Evolutionary conservation across 2,888 invertebrate species (phyloP), one percentile per base, ranked within the genome.

Genomic region (Meandrusa payeni): DNA sequence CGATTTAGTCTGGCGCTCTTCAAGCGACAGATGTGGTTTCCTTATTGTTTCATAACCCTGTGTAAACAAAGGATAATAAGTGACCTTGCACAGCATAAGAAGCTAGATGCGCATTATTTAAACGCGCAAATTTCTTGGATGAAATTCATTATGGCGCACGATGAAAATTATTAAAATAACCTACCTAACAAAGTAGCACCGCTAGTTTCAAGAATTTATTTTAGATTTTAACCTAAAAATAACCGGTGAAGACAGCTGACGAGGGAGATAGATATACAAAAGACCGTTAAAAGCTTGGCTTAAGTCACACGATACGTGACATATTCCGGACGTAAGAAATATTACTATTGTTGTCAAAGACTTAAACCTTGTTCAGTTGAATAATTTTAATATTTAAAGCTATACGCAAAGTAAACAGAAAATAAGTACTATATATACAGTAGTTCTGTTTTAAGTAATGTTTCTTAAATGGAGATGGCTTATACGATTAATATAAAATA

Each of bases 171-270:
- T 80, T 79, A 82, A 83, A 82, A 86, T 86, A 87, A 85, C 86
- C 85, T 81, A 79, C 76, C 59, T 73, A 71, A 63, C 61, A 63
- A 68, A 69, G 69, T 71, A 69, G 64, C 67, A 61, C 68, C 58
- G 72, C 70, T 71, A 73, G 71, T 78, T 83, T 79, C 77, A 69
- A 68, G 64, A 79, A 80, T 85, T 86, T 87, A 87, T 86, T 87
- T 87, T 85, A 77, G 85, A 81, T 69, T 77, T 69, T 82, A 86
- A 85, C 85, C 87, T 83, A 86, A 82, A 85, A 80, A 83, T 87
- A 87, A 81, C 85, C 79, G 82, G 82, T 70, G 53, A 70, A 80
- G 81, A 83, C 79, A 83, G 85, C 86, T 85, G 80, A 75, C 65
- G 72, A 70, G 59, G 55, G 67, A 69, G 71, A 67, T 55, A 60